phyloP scores from a whole-genome alignment of 2,113 vertebrate genomes.

The Colossoma macropomum region DNA sequence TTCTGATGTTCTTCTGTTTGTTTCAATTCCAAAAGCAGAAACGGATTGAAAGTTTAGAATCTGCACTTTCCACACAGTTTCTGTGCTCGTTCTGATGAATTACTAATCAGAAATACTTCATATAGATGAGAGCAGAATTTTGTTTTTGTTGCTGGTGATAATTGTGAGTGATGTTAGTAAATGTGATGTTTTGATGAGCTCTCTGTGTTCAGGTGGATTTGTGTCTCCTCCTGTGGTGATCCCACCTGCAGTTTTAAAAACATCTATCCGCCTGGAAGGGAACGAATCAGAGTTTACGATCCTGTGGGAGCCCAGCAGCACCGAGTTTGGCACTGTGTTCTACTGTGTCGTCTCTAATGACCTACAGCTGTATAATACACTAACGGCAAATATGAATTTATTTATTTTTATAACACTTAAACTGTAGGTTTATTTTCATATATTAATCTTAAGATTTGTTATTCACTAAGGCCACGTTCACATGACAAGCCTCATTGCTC shows the following conservation, averaged over 20 bases:
- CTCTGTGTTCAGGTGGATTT: conserved; percentile 48
- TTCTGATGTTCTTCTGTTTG: too few species aligned
- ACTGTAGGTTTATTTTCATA: too few species aligned
- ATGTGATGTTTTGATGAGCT: background rate
- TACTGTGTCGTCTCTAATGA: conserved; percentile 73
- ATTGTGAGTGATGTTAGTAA: background rate
- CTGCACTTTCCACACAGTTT: too few species aligned
- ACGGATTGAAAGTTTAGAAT: too few species aligned
- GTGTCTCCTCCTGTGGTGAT: conserved; percentile 72
- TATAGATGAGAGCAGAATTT: too few species aligned
- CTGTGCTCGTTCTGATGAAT: too few species aligned
- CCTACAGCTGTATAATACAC: conserved; percentile 32
- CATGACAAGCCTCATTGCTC: too few species aligned
- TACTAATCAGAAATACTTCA: too few species aligned
- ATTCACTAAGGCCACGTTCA: too few species aligned
- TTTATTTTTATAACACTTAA: background rate
- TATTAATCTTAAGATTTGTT: too few species aligned
- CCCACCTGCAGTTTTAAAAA: conserved; percentile 69
- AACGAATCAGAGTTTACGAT: conserved; percentile 71
- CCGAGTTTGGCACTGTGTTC: conserved; percentile 76
- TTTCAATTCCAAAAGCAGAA: too few species aligned
- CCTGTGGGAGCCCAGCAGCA: conserved; percentile 67
- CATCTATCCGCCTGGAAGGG: conserved; percentile 72
- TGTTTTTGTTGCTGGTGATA: background rate
- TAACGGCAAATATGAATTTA: background rate